phyloP scores from a whole-genome alignment of 2,888 invertebrate species.

The Volucella bombylans region DNA sequence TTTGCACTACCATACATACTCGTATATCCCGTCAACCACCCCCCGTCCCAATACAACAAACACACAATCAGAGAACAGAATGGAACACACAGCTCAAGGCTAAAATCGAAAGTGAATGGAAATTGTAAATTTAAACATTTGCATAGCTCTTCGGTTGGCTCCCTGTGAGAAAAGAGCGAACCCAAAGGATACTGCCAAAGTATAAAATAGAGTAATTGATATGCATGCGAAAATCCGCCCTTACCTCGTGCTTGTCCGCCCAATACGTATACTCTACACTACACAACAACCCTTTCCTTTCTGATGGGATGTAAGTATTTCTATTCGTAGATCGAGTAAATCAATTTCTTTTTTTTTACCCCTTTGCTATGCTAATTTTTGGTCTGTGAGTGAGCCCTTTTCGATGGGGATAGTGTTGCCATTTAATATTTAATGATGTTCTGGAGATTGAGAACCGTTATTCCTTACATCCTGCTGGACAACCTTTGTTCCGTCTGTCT shows the following conservation, averaged over 20 bases:
- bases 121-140: slow-evolving; percentile 73
- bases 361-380: slow-evolving; percentile 72
- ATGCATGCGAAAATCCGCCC: slow-evolving; percentile 63
- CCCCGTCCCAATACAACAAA: slow-evolving; percentile 4
- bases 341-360: slow-evolving; percentile 64
- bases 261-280: background rate
- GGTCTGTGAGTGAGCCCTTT: slow-evolving; percentile 65
- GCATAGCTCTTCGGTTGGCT: slow-evolving; percentile 66
- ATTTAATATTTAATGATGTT: too few species aligned
- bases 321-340: slow-evolving; percentile 51
- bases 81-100: slow-evolving; percentile 35
- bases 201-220: slow-evolving; percentile 66
- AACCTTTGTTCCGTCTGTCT: too few species aligned
- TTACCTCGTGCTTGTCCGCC: slow-evolving; percentile 9
- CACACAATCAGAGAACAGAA: slow-evolving; percentile 22
- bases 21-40: too few species aligned
- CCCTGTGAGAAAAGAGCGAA: background rate
- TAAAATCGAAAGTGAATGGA: slow-evolving; percentile 72
- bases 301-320: slow-evolving; percentile 46
- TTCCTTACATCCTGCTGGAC: too few species aligned
- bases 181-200: slow-evolving; percentile 36
- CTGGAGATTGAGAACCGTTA: too few species aligned
- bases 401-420: slow-evolving; percentile 12
- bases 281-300: slow-evolving; percentile 8
- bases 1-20: too few species aligned